phyloP scores from a whole-genome alignment of 2,888 invertebrate species.

The Trachelus tabidus region DNA sequence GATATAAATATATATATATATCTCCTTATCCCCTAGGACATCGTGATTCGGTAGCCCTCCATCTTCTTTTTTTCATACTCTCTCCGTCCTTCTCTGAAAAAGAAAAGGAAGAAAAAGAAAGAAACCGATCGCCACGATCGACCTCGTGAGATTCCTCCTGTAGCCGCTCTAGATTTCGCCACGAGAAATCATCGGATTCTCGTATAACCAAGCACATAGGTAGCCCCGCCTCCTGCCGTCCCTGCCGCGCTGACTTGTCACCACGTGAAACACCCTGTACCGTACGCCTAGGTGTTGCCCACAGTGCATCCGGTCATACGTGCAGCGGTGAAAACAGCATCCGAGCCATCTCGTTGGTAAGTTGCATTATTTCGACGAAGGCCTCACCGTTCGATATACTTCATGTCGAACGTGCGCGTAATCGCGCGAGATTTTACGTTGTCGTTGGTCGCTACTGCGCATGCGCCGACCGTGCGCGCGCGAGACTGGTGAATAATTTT shows the following conservation, averaged over 20 bases:
- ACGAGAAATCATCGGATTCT: slow-evolving; percentile 7
- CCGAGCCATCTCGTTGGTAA: no score
- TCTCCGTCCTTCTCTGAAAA: slow-evolving; percentile 1
- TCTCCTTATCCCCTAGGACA: slow-evolving; percentile 4
- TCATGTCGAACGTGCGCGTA: not conserved
- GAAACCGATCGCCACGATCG: not conserved
- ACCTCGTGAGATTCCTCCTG: slow-evolving; percentile 2
- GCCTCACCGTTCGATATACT: not conserved
- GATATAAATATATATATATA: not conserved
- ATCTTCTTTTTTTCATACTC: not conserved
- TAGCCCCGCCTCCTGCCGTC: not conserved
- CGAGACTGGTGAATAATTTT: not conserved
- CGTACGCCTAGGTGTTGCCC: not conserved
- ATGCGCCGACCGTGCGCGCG: not conserved
- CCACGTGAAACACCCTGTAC: not conserved
- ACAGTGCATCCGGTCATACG: not conserved
- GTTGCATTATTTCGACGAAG: not conserved
- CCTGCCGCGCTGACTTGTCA: not conserved
- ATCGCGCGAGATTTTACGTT: not conserved
- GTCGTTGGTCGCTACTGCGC: not conserved
- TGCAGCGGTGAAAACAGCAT: not conserved
- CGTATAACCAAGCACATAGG: not conserved
- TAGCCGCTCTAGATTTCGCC: slow-evolving; percentile 22
- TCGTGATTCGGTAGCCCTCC: not conserved
- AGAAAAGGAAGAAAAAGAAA: slow-evolving; percentile 5